Percentiles rank a stretch among this genome's conserved stretches.
Conservation (phyloP, 2,113 vertebrate genomes). For the Octodon degus region DNA sequence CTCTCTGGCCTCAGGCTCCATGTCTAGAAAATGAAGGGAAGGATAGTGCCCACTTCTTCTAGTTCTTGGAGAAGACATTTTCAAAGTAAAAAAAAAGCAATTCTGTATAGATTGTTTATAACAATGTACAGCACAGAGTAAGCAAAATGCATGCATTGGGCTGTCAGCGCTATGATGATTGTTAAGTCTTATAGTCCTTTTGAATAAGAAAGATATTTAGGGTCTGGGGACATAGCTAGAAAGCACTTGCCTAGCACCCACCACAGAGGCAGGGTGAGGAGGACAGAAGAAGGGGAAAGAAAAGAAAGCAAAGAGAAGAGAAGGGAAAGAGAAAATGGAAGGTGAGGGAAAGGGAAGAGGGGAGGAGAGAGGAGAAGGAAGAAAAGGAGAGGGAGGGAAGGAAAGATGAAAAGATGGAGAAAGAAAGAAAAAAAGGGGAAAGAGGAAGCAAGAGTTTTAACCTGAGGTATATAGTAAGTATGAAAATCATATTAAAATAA, state of each 20-base stretch:
- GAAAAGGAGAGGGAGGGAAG: no score
- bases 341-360: no score
- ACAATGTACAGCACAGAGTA: background rate
- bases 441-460: background rate
- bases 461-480: background rate
- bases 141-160: background rate
- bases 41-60: background rate
- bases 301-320: background rate
- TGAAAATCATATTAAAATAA: slow-evolving; percentile 11
- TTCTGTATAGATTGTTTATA: background rate
- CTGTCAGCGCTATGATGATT: background rate
- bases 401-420: background rate
- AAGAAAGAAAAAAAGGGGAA: background rate
- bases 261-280: no score
- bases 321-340: background rate
- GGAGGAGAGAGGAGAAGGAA: background rate
- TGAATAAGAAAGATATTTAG: slow-evolving; percentile 33
- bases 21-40: background rate
- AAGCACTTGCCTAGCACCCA: background rate
- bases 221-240: background rate
- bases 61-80: background rate
- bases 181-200: background rate
- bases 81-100: background rate
- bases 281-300: background rate
- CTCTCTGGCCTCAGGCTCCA: background rate